A percentile compares a stretch with the other conserved stretches of the same genome.
These are phyloP conservation scores for Nomia melanderi DNA, from an alignment of 1,140 invertebrate species.

Conservation along the genomic window DNA sequence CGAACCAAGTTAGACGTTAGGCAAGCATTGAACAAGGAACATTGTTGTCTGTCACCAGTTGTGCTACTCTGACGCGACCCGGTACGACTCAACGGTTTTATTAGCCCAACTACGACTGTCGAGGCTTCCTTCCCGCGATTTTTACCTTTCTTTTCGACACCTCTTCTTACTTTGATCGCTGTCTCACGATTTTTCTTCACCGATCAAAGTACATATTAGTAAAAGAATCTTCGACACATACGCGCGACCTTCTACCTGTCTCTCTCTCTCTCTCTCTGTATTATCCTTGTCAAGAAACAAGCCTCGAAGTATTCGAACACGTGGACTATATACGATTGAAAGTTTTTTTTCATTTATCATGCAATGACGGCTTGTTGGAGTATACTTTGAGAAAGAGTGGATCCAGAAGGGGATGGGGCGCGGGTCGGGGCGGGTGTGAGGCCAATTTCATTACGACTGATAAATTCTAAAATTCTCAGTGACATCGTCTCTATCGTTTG, in stretches of 20 bases:
- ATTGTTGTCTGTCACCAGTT: conserved; percentile 81
- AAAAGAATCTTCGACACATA: no score
- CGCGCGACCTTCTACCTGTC: no score
- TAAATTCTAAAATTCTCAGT: no score
- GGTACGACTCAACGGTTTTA: conserved; percentile 52
- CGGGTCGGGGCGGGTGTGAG: no score
- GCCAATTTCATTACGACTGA: no score
- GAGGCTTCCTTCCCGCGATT: conserved; percentile 51
- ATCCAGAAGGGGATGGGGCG: no score
- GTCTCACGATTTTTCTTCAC: no score
- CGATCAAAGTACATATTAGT: no score
- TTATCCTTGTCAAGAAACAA: conserved; percentile 8
- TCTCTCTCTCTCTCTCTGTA: not conserved
- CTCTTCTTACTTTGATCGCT: no score
- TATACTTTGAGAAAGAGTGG: no score
- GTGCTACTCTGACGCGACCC: conserved; percentile 75
- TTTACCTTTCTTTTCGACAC: not conserved
- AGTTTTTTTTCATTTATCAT: conserved; percentile 11
- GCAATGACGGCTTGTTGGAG: conserved; percentile 7
- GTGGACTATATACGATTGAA: conserved; percentile 10
- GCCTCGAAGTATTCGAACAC: conserved; percentile 5
- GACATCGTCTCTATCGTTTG: no score
- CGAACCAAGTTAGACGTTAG: conserved; percentile 80
- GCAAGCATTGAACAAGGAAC: conserved; percentile 82
- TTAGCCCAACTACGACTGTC: conserved; percentile 63